Percentiles rank a stretch among this genome's conserved stretches.
These are phyloP conservation scores for Punctoribates punctum DNA, from an alignment of 2,888 invertebrate genomes.

Conservation along the genomic window DNA sequence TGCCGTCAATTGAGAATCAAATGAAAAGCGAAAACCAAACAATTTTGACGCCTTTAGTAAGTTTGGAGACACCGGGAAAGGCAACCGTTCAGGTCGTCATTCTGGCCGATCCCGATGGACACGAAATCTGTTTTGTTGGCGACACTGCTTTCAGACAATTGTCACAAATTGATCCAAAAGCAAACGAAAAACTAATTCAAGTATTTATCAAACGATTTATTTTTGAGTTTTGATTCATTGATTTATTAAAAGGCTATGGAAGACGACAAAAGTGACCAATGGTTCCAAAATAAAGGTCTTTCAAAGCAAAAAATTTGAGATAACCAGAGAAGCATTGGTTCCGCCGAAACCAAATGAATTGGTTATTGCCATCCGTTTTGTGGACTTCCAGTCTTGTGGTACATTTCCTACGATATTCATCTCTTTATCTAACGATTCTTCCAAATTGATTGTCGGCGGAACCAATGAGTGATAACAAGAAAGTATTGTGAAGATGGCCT, in stretches of 20 bases:
- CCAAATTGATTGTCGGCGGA: slow-evolving; percentile 85
- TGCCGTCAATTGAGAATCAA: slow-evolving; percentile 63
- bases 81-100: slow-evolving; percentile 94
- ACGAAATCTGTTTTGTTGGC: slow-evolving; percentile 98
- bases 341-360: slow-evolving; percentile 99
- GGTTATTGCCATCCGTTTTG: slow-evolving; percentile 68
- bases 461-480: slow-evolving; percentile 69
- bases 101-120: slow-evolving; percentile 90
- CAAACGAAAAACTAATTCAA: slow-evolving; percentile 71
- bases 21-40: slow-evolving; percentile 67
- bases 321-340: slow-evolving; percentile 85
- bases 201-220: slow-evolving; percentile 14
- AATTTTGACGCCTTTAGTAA: slow-evolving; percentile 81
- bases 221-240: background rate
- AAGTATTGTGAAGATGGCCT: slow-evolving; percentile 77
- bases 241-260: slow-evolving; percentile 60
- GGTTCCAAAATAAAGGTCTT: slow-evolving; percentile 52
- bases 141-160: slow-evolving; percentile 87
- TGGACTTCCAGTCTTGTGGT: slow-evolving; percentile 60
- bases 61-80: slow-evolving; percentile 95
- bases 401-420: slow-evolving; percentile 67
- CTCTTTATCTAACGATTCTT: slow-evolving; percentile 63
- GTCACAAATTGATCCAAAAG: slow-evolving; percentile 77
- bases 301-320: slow-evolving; percentile 51
- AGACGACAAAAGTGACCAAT: slow-evolving; percentile 61